Percentiles rank a stretch among this genome's conserved stretches.
Conservation (phyloP, 1,140 invertebrate genomes). For the Drosophila willistoni region DNA sequence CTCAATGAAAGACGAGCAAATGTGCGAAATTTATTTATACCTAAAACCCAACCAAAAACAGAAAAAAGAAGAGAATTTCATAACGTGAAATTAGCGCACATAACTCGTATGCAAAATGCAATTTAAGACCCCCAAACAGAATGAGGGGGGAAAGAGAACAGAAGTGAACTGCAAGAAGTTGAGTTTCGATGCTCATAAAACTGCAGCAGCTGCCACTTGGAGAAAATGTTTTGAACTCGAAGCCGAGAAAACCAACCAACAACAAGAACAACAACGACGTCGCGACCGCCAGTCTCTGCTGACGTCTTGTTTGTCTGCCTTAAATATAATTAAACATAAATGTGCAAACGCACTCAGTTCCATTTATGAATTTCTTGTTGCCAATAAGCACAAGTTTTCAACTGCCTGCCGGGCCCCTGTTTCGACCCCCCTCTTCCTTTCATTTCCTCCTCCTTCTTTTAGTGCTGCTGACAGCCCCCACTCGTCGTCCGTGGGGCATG, state of each 20-base stretch:
- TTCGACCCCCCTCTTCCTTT: too few species aligned
- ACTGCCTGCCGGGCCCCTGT: not conserved
- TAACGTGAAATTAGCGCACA: constrained; percentile 62
- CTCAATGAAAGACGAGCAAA: constrained; percentile 36
- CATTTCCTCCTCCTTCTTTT: too few species aligned
- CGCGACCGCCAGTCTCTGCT: constrained; percentile 16
- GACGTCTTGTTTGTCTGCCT: constrained; percentile 24
- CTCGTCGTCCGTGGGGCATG: constrained; percentile 5
- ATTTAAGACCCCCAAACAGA: constrained; percentile 29
- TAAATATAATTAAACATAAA: constrained; percentile 23
- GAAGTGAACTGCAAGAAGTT: not conserved
- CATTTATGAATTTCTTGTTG: constrained; percentile 19
- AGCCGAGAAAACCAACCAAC: not conserved
- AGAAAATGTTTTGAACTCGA: constrained; percentile 17
- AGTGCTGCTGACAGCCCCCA: constrained; percentile 6
- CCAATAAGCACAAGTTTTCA: constrained; percentile 8
- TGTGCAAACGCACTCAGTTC: constrained; percentile 22
- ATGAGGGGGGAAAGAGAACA: not conserved
- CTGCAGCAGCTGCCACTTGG: constrained; percentile 10
- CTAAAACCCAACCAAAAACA: not conserved
- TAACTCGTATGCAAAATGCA: constrained; percentile 56
- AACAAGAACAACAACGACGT: not conserved
- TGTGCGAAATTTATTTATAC: constrained; percentile 35
- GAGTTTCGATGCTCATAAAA: constrained; percentile 1
- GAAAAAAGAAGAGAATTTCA: constrained; percentile 31